A percentile compares a stretch with the other conserved stretches of the same genome.
Conservation (phyloP, 2,888 invertebrate species). For the Scotopteryx bipunctaria region DNA sequence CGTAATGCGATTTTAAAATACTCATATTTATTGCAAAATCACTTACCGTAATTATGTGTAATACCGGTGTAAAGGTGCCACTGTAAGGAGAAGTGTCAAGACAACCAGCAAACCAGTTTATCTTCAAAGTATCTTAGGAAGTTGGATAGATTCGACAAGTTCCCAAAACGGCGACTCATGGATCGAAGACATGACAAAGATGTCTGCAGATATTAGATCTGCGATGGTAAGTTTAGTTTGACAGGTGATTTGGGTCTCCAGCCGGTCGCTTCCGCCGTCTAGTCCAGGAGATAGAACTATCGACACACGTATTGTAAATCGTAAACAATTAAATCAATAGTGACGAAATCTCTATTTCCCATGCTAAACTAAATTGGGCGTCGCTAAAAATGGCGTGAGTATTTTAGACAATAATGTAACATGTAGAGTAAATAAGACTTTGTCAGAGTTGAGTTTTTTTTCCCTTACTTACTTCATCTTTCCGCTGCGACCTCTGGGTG, state of each 20-base stretch:
- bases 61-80: too few relatives aligned
- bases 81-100: too few relatives aligned
- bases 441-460: too few relatives aligned
- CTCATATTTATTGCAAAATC: too few relatives aligned
- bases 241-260: constrained; percentile 79
- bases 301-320: constrained; percentile 53
- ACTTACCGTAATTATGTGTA: too few relatives aligned
- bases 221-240: constrained; percentile 61
- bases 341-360: background rate
- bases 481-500: too few relatives aligned
- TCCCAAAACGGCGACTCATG: constrained; percentile 50
- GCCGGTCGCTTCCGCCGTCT: constrained; percentile 67
- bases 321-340: constrained; percentile 9
- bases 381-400: background rate
- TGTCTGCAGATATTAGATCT: constrained; percentile 71
- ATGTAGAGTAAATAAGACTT: too few relatives aligned
- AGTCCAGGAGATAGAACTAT: constrained; percentile 57
- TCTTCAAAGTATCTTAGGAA: background rate
- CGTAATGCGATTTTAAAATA: too few relatives aligned
- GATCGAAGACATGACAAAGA: constrained; percentile 74
- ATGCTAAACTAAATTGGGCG: background rate
- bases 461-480: too few relatives aligned
- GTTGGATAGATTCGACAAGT: constrained; percentile 2
- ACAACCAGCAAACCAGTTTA: too few relatives aligned
- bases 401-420: too few relatives aligned